phyloP scores from a whole-genome alignment of 2,888 invertebrate genomes.

The Ferrisia virgata region DNA sequence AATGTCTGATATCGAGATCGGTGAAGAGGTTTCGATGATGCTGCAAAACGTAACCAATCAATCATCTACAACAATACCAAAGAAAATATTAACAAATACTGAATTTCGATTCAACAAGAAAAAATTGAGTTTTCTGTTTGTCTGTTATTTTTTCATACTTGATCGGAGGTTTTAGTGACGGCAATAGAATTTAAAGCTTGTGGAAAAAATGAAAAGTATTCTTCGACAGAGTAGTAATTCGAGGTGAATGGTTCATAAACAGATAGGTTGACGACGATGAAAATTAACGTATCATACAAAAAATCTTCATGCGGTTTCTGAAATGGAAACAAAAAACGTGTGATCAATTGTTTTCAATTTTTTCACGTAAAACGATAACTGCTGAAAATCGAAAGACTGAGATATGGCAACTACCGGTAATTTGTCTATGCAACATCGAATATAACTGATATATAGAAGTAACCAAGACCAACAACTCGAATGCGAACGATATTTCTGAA shows the following conservation, averaged over 20 bases:
- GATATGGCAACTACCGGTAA: background rate
- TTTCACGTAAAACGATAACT: background rate
- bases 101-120: background rate
- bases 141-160: background rate
- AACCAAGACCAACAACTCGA: background rate
- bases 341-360: background rate
- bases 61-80: background rate
- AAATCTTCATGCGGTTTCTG: background rate
- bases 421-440: background rate
- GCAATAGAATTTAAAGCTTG: background rate
- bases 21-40: background rate
- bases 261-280: background rate
- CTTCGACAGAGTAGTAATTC: background rate
- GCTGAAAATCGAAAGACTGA: background rate
- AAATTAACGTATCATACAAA: background rate
- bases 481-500: background rate
- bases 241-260: background rate
- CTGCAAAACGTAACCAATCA: background rate
- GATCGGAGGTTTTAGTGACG: background rate
- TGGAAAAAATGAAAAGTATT: conserved; percentile 2
- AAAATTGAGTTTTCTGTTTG: background rate
- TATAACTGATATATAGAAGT: background rate
- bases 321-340: background rate
- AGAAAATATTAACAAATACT: background rate
- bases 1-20: background rate